phyloP scores from a whole-genome alignment of 2,113 vertebrate species.

The Menidia beryllina region DNA sequence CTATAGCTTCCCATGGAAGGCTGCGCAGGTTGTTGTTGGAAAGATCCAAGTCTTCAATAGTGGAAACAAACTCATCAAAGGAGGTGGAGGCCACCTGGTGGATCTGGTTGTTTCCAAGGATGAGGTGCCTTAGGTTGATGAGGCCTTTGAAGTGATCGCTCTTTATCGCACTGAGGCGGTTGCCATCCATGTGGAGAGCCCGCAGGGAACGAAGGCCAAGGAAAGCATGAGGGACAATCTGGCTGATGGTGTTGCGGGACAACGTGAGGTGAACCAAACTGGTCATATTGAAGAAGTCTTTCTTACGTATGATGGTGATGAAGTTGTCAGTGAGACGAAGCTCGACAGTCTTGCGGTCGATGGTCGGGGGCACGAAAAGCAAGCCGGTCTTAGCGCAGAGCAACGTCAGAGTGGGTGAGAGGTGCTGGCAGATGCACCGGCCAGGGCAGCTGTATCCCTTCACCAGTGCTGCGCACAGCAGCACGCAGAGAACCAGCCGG shows the following conservation, averaged over 20 bases:
- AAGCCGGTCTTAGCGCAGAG: constrained; percentile 94
- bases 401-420: constrained; percentile 92
- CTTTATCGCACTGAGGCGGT: constrained; percentile 87
- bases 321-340: constrained; percentile 95
- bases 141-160: constrained; percentile 90
- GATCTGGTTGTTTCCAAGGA: constrained; percentile 95
- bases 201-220: constrained; percentile 87
- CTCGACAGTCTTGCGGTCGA: constrained; percentile 94
- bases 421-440: constrained; percentile 93
- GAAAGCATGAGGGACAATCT: constrained; percentile 89
- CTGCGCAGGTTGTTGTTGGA: constrained; percentile 92
- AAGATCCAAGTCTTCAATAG: constrained; percentile 94
- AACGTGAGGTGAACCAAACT: constrained; percentile 95
- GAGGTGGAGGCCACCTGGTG: constrained; percentile 85
- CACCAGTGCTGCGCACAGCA: constrained; percentile 86
- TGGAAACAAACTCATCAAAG: constrained; percentile 91
- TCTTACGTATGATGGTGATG: constrained; percentile 89
- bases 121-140: constrained; percentile 91
- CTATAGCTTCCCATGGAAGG: constrained; percentile 92
- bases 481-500: constrained; percentile 86
- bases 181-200: constrained; percentile 93
- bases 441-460: constrained; percentile 88
- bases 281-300: constrained; percentile 96
- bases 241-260: constrained; percentile 94
- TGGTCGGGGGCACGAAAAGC: constrained; percentile 90